Percentiles rank a stretch among this genome's conserved stretches.
Conservation (phyloP, 2,888 invertebrate genomes). For the Trissolcus brochymenae region DNA sequence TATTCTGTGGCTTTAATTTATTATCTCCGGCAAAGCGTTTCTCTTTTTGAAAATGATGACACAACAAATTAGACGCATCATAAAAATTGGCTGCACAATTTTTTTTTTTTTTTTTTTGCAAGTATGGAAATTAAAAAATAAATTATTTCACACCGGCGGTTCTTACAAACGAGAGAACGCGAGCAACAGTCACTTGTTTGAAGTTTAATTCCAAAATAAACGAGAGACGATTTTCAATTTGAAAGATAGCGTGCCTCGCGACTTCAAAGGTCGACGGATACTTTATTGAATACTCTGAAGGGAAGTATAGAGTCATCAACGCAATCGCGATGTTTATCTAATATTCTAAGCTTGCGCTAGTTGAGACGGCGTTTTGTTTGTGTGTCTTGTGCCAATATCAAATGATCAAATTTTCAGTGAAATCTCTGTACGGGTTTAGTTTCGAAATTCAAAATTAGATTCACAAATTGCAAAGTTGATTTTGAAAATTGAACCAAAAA, state of each 20-base stretch:
- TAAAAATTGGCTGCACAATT: too few species aligned
- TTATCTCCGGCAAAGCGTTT: neutral
- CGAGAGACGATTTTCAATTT: constrained; percentile 31
- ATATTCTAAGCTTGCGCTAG: constrained; percentile 31
- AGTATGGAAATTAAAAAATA: too few species aligned
- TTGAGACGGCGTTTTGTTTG: constrained; percentile 10
- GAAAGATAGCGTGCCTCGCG: constrained; percentile 40
- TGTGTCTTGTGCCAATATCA: constrained; percentile 8
- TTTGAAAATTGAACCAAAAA: neutral
- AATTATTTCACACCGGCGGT: too few species aligned
- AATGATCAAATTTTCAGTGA: constrained; percentile 16
- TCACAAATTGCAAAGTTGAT: neutral
- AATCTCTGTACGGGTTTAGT: neutral
- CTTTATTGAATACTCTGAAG: constrained; percentile 31
- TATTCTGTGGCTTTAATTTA: constrained; percentile 5
- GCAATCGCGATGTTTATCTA: constrained; percentile 35
- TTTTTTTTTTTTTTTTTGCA: too few species aligned
- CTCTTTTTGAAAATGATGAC: too few species aligned
- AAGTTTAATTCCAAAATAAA: constrained; percentile 42
- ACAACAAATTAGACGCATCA: too few species aligned
- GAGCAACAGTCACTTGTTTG: constrained; percentile 21
- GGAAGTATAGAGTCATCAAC: constrained; percentile 29
- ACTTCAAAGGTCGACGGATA: constrained; percentile 30
- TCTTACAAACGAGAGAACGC: neutral
- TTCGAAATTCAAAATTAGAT: neutral